Evolutionary conservation across 1,140 invertebrate genomes (phyloP), one percentile per base, ranked within the genome.

Genomic region (Mesaphorura yosii): DNA sequence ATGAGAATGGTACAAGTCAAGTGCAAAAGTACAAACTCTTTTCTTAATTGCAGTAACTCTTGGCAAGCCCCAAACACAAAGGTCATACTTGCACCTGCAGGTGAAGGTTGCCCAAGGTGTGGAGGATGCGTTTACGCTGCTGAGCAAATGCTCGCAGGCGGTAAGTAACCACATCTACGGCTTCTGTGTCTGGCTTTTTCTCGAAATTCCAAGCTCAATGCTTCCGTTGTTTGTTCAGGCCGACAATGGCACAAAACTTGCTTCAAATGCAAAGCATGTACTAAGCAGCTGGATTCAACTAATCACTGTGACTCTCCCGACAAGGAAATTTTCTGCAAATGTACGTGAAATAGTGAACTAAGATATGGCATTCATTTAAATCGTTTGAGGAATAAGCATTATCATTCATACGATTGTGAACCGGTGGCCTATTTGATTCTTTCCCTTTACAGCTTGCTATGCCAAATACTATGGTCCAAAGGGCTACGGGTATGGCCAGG

Each of bases 261-360:
- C 78, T 92, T 87, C 78, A 85, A 84, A 73, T 92, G 88, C 75
- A 77, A 80, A 71, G 76, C 78, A 70, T 96, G 93, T 76, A 81
- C 82, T 66, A 85, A 88, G 75, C 81, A 83, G 69, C 77, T 96
- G 69, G 91, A 96, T 73, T 94, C 90, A 57, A 88, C 86, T 62
- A 84, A 84, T 70, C 83, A 88, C 73, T 90, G 87, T 75, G 89
- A 94, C 72, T 85, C 83, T 65, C 89, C 91, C 64, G 89, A 94
- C 41, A 34, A 42, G 72, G 85, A 95, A 70, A 88, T 98, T 73
- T 98, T 93, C 75, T 98, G 95, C 76, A 91, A 89, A 88, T 86
- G 88, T 90, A 59, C 26, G 14, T 20, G 14, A n/a, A 38, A 26
- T 26, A 41, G n/a, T 27, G 19, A 22, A n/a, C n/a, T n/a, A n/a